Base-by-base conservation (phyloP, 2,888 invertebrate species). In the Agriopis aurantiaria region DNA sequence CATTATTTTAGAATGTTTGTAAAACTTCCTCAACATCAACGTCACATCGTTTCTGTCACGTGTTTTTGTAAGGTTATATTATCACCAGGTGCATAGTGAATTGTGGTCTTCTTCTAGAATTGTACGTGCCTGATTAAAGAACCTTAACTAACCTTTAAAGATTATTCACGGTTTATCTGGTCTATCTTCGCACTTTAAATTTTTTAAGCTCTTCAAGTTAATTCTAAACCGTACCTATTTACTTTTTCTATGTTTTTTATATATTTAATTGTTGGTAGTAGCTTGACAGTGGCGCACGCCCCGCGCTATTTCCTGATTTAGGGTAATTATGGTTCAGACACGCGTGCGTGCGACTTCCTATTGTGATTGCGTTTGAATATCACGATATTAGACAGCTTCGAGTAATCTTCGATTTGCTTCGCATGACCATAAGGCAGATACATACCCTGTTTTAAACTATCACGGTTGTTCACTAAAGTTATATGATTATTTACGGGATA, bases 1-100 rank as follows among this genome's bases (percentile, higher is more conserved):
- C 43, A 43, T n/a, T n/a, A 43, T 57, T 57, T 57, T 43, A 8
- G n/a, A 33, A 17, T 55, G 10, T 43, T 45, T 58, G 9, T 56
- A 56, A 55, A 14, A 41, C 41, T 41, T 56, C 17, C 43, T 43
- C 56, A 14, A 57, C 17, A 17, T 41, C n/a, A 43, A 14, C 3
- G 3, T 43, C 56, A 43, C 43, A n/a, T 17, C 17, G 43, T 43
- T 57, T 57, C 43, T 43, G 12, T 60, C 48, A 63, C 58, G 46
- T 59, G 46, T 23, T 46, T 63, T 49, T 4, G 23, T 9, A 43
- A 57, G 51, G 23, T 52, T 40, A 23, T 51, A 57, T 62, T 55
- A 66, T 70, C 57, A 52, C n/a, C 69, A 70, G 69, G 69, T 70
- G 69, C 56, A 56, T 65, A 33, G 52, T 59, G 45, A 55, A 41